Evolutionary conservation across 2,888 invertebrate species (phyloP).

Genomic region (Rhorus exstirpatorius): DNA sequence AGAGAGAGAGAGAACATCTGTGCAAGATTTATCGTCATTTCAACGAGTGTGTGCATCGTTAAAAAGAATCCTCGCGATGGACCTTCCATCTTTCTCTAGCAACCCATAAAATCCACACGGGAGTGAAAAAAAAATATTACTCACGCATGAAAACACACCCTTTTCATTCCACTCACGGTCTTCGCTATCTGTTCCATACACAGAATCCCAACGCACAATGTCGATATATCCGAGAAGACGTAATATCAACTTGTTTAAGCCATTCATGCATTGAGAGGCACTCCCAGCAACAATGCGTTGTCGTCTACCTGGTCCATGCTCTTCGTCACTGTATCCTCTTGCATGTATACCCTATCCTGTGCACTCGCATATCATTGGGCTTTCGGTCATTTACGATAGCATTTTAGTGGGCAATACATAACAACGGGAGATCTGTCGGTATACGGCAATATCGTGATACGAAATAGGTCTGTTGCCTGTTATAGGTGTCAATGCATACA

Average conservation of each 20-base stretch:
- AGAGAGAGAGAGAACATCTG: conserved; percentile 34
- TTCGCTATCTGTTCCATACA: conserved; percentile 12
- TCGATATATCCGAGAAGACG: conserved; percentile 55
- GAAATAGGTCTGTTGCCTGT: conserved; percentile 8
- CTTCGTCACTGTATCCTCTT: neutral
- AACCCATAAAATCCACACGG: conserved; percentile 6
- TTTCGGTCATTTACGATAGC: conserved; percentile 39
- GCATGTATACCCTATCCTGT: conserved; percentile 1
- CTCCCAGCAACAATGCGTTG: conserved; percentile 24
- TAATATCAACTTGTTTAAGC: conserved; percentile 50
- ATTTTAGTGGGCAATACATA: conserved; percentile 52
- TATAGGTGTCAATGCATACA: conserved; percentile 19
- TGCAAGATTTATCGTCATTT: conserved; percentile 66
- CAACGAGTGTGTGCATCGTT: conserved; percentile 44
- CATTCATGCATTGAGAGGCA: conserved; percentile 4
- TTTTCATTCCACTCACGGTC: conserved; percentile 23
- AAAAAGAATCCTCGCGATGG: conserved; percentile 49
- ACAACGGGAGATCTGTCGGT: conserved; percentile 28
- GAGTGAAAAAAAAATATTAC: conserved; percentile 10
- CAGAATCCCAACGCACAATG: conserved; percentile 48
- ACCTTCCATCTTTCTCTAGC: conserved; percentile 15
- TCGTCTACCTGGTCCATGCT: neutral
- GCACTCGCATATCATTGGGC: conserved; percentile 15
- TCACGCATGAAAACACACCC: conserved; percentile 31
- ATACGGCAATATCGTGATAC: conserved; percentile 9